Base-by-base conservation (phyloP, 2,113 vertebrate genomes). In the Leptodactylus fuscus region DNA sequence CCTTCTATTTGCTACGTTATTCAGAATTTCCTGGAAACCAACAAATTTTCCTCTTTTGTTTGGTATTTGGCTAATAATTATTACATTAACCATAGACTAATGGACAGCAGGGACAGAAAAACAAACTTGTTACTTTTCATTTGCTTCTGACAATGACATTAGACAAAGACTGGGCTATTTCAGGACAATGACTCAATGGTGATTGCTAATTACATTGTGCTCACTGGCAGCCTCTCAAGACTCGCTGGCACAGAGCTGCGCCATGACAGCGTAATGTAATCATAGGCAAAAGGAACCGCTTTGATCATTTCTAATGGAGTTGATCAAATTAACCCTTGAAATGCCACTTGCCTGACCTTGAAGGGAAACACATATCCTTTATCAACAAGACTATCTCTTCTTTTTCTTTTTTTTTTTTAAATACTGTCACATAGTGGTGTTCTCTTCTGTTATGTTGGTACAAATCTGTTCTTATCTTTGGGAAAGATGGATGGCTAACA, bases 121-220 rank as follows among this genome's bases (percentile, higher is more conserved):
- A 44, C 48, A 18, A 16, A 51, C n/a, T 71, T 36, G 27, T 69
- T 82, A 34, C 22, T 49, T 27, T 22, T 0, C 11, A n/a, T 76
- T 41, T 77, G n/a, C 58, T 38, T 32, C 20, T 49, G n/a, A 36
- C 60, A 85, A 41, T 24, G 65, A 49, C 29, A 22, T 53, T 51
- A 36, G 20, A 85, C 74, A 53, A 65, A 53, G 62, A 55, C 9
- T 4, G 8, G 8, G 48, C 62, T 85, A 85, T 85, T 85, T 80
- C 44, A 44, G 83, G 49, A 80, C 34, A 80, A 85, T 85, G 83
- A 80, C 83, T 85, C 71, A 80, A 85, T 85, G 29, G 34, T 34
- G 65, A 71, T 80, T 55, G 76, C 83, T 85, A 80, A 85, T 85
- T 85, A 80, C 62, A 58, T 24, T 80, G 62, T 62, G 36, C 34